phyloP scores from a whole-genome alignment of 2,113 vertebrate genomes.

The Triplophysa siluroides region DNA sequence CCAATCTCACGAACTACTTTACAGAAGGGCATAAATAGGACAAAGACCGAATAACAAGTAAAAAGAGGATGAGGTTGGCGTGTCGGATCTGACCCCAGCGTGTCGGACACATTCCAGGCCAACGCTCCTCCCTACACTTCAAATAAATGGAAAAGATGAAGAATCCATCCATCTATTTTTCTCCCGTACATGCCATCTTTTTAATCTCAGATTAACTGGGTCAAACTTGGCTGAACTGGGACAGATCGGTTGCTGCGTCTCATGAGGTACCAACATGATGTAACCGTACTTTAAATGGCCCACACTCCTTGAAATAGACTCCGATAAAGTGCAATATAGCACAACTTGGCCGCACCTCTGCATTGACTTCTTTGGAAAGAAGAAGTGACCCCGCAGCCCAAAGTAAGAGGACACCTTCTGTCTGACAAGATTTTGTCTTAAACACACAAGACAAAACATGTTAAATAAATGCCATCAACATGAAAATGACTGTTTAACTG shows the following conservation, averaged over 20 bases:
- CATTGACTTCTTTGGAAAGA: no score
- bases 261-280: background rate
- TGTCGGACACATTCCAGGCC: slow-evolving; percentile 48
- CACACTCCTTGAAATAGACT: background rate
- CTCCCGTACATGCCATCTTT: slow-evolving; percentile 29
- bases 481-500: background rate
- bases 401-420: no score
- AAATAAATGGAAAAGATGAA: background rate
- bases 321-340: background rate
- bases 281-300: background rate
- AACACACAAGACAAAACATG: background rate
- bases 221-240: slow-evolving; percentile 33
- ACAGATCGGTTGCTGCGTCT: background rate
- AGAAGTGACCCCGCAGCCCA: no score
- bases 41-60: background rate
- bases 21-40: background rate
- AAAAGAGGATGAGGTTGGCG: slow-evolving; percentile 20
- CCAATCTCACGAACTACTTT: background rate
- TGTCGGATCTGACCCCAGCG: slow-evolving; percentile 23
- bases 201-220: slow-evolving; percentile 21
- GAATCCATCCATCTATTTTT: no score
- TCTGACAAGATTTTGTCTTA: background rate
- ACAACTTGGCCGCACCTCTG: no score
- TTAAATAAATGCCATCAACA: background rate
- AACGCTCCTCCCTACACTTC: background rate